Conservation (phyloP, 2,113 vertebrate genomes). For the Hypocryptadius cinnamomeus region DNA sequence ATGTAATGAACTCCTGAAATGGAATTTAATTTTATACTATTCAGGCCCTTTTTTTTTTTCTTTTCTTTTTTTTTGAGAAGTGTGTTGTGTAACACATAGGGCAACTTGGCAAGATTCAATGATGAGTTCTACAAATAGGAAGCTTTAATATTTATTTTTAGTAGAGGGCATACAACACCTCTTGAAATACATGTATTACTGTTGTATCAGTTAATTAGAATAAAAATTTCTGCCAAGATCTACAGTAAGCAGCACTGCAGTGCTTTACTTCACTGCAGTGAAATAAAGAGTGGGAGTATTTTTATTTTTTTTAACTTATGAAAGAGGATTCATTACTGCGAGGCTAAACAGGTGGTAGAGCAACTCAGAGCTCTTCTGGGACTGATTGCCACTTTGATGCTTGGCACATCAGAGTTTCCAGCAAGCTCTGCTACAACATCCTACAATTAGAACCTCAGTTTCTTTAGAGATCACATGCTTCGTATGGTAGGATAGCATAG, state of each 20-base stretch:
- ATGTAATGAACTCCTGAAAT: background rate
- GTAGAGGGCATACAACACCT: background rate
- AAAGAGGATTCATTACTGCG: background rate
- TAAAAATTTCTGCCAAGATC: background rate
- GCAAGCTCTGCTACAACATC: background rate
- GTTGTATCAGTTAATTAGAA: background rate
- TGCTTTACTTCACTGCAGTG: background rate
- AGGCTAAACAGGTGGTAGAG: background rate
- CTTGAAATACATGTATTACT: background rate
- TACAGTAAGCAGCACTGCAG: background rate
- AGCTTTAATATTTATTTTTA: background rate
- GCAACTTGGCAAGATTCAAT: background rate
- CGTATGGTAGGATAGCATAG: background rate
- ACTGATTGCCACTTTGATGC: conserved; percentile 11
- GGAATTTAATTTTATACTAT: background rate
- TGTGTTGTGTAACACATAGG: background rate
- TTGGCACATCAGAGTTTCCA: background rate
- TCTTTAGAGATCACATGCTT: background rate
- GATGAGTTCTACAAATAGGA: background rate
- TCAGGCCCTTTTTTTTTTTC: background rate
- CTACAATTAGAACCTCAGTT: background rate
- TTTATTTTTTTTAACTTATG: background rate
- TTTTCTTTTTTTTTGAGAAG: background rate
- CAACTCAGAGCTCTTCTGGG: background rate
- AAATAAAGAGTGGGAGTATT: background rate